phyloP scores from a whole-genome alignment of 2,888 invertebrate genomes.

The Drosophila melanosoma region DNA sequence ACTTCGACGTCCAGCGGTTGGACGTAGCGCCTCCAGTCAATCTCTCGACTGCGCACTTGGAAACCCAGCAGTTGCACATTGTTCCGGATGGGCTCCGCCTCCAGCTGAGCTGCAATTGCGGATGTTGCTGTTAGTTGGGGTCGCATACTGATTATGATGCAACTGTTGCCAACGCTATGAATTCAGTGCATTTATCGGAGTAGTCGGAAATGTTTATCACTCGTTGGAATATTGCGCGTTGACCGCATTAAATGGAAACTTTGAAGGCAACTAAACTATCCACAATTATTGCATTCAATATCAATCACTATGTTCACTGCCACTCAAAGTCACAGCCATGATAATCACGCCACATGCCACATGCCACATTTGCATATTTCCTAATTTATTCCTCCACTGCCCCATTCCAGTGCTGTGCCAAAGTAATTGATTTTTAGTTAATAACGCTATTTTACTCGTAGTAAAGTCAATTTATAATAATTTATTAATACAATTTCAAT shows the following conservation, averaged over 20 bases:
- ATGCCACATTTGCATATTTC: background rate
- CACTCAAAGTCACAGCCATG: background rate
- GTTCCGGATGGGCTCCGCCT: conserved; percentile 79
- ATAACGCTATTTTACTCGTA: background rate
- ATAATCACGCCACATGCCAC: background rate
- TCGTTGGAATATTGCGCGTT: conserved; percentile 3
- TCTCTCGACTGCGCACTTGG: conserved; percentile 76
- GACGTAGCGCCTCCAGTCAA: conserved; percentile 81
- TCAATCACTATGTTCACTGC: background rate
- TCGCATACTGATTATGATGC: conserved; percentile 11
- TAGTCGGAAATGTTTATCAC: conserved; percentile 17
- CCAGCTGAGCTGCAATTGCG: conserved; percentile 79
- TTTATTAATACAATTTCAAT: background rate
- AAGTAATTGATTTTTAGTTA: background rate
- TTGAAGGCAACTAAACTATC: conserved; percentile 1
- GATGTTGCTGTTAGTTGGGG: conserved; percentile 24
- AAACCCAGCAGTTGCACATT: conserved; percentile 78
- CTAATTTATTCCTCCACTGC: background rate
- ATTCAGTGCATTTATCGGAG: conserved; percentile 16
- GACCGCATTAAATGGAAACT: conserved; percentile 20
- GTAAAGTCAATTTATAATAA: background rate
- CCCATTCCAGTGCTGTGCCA: background rate
- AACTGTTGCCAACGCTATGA: conserved; percentile 28
- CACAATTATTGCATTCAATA: conserved; percentile 17
- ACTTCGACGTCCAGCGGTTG: conserved; percentile 59